These are phyloP conservation scores for Andrena flavipes DNA, from an alignment of 2,888 invertebrate species.

Conservation along the genomic window DNA sequence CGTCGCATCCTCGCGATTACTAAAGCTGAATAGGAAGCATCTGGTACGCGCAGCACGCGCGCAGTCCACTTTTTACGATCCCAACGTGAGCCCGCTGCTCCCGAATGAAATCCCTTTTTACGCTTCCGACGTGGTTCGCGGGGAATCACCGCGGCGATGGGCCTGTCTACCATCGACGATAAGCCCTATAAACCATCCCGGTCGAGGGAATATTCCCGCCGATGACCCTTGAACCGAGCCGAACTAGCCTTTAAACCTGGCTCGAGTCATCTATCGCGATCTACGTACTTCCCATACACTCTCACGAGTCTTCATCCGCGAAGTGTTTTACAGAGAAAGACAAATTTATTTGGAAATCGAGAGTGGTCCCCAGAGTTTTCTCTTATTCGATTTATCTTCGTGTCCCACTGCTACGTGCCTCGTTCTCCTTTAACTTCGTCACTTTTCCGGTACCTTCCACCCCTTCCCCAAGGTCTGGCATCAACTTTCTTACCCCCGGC, in stretches of 20 bases:
- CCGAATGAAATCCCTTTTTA: constrained; percentile 14
- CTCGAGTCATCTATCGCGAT: not conserved
- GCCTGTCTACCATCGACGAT: constrained; percentile 5
- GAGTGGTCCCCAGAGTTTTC: not conserved
- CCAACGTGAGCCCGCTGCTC: not conserved
- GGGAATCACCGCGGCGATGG: not conserved
- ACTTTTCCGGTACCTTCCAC: too few species aligned
- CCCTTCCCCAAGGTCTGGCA: too few species aligned
- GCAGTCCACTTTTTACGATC: constrained; percentile 19
- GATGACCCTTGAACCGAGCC: not conserved
- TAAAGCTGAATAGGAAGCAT: not conserved
- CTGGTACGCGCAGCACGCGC: constrained; percentile 9
- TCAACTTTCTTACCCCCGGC: too few species aligned
- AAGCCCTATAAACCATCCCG: not conserved
- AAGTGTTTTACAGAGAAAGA: constrained; percentile 3
- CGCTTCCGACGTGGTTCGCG: not conserved
- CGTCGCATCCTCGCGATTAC: not conserved
- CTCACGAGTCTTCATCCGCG: not conserved
- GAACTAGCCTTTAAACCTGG: not conserved
- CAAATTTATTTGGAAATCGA: constrained; percentile 10
- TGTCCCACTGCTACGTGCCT: too few species aligned
- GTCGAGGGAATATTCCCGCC: not conserved
- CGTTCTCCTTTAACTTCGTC: too few species aligned
- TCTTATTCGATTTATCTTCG: not conserved
- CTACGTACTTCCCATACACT: not conserved